phyloP scores from a whole-genome alignment of 2,113 vertebrate genomes.

The Mastomys coucha region DNA sequence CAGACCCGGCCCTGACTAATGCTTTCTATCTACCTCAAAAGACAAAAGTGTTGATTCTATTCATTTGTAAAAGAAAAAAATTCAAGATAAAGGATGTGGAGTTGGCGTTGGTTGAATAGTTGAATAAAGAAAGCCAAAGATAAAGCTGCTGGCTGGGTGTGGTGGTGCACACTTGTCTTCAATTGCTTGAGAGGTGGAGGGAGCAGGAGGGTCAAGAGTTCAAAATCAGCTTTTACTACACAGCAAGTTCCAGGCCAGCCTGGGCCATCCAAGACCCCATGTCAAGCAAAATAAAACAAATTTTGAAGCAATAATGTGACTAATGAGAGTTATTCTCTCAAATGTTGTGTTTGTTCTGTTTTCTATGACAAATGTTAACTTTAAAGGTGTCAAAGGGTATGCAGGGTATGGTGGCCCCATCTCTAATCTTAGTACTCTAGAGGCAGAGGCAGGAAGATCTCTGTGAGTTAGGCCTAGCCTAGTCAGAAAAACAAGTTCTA shows the following conservation, averaged over 20 bases:
- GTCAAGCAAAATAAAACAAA: background rate
- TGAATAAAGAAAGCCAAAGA: background rate
- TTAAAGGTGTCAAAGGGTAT: background rate
- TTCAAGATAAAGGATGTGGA: background rate
- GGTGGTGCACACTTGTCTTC: background rate
- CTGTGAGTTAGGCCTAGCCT: background rate
- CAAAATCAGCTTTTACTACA: background rate
- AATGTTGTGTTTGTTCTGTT: background rate
- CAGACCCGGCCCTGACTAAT: background rate
- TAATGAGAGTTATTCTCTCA: background rate
- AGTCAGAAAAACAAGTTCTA: background rate
- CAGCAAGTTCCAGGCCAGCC: no score
- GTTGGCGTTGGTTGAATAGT: background rate
- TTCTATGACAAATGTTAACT: background rate
- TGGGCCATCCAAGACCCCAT: background rate
- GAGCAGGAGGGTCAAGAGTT: background rate
- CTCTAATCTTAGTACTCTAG: background rate
- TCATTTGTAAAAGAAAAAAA: background rate
- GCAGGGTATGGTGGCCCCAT: background rate
- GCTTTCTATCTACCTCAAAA: background rate
- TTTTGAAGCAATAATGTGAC: background rate
- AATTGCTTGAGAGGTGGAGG: background rate
- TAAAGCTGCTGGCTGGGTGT: background rate
- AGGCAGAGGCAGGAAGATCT: background rate
- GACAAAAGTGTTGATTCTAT: background rate